phyloP scores from a whole-genome alignment of 2,797 vertebrate genomes.

The Propithecus perrieri region DNA sequence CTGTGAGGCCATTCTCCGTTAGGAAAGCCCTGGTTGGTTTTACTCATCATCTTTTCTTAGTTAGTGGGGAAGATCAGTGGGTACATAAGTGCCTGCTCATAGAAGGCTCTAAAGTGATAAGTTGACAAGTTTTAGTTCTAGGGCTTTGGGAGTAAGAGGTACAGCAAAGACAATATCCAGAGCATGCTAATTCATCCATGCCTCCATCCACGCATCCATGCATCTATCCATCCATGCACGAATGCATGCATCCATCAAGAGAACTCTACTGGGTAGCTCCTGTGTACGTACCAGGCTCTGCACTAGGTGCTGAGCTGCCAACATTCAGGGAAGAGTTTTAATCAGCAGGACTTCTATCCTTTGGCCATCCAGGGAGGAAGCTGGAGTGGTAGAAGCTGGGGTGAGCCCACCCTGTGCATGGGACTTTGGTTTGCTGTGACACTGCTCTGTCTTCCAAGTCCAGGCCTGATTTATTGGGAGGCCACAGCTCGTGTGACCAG shows the following conservation, averaged over 20 bases:
- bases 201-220: not conserved
- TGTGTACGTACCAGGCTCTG: not conserved
- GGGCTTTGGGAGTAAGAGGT: not conserved
- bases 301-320: not conserved
- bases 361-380: not conserved
- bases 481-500: not conserved
- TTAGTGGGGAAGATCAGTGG: not conserved
- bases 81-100: not conserved
- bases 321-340: constrained; percentile 7
- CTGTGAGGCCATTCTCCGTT: not conserved
- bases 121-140: constrained; percentile 28
- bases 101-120: not conserved
- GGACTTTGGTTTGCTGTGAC: constrained; percentile 14
- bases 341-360: not conserved
- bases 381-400: not conserved
- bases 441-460: not conserved
- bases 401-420: not conserved
- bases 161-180: constrained; percentile 8
- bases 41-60: constrained; percentile 25
- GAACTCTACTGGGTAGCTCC: not conserved
- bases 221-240: not conserved
- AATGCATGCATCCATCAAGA: not conserved
- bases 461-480: not conserved
- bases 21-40: not conserved
- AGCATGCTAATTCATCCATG: not conserved